Conservation (phyloP, 2,888 invertebrate genomes). For the Macroteleia sp. region DNA sequence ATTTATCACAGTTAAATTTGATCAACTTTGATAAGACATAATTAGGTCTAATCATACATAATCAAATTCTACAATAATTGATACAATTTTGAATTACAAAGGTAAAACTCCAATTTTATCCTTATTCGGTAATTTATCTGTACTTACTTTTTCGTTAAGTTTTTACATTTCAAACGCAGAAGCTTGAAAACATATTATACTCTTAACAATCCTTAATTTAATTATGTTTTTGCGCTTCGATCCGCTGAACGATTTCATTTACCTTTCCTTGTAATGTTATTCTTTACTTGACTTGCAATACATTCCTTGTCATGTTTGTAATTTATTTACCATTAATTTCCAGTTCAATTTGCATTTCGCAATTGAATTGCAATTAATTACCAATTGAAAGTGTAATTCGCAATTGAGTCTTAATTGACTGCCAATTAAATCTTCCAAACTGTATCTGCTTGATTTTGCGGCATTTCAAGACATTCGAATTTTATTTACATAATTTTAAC, state of each 20-base stretch:
- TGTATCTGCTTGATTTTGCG: constrained; percentile 31
- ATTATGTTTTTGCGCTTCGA: constrained; percentile 32
- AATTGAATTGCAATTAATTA: constrained; percentile 59
- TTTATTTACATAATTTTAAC: constrained; percentile 44
- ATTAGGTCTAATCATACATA: constrained; percentile 44
- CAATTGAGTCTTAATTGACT: constrained; percentile 59
- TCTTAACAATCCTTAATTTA: constrained; percentile 26
- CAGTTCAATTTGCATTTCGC: constrained; percentile 52
- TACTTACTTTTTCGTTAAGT: not conserved
- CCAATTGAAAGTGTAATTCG: constrained; percentile 48
- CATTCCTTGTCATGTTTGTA: constrained; percentile 42
- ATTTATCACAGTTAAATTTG: constrained; percentile 48
- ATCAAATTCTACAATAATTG: constrained; percentile 31
- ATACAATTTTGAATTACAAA: constrained; percentile 31
- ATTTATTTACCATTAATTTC: constrained; percentile 51
- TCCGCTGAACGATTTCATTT: constrained; percentile 26
- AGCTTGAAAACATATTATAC: not conserved
- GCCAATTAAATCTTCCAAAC: constrained; percentile 47
- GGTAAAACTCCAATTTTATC: too few relatives aligned
- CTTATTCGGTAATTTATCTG: constrained; percentile 5
- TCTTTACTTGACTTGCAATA: constrained; percentile 6
- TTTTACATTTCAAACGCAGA: not conserved
- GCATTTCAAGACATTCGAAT: constrained; percentile 25
- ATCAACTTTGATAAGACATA: constrained; percentile 43
- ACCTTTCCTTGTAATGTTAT: constrained; percentile 13